Conservation (phyloP, 2,113 vertebrate species). For the Pangasianodon hypophthalmus region DNA sequence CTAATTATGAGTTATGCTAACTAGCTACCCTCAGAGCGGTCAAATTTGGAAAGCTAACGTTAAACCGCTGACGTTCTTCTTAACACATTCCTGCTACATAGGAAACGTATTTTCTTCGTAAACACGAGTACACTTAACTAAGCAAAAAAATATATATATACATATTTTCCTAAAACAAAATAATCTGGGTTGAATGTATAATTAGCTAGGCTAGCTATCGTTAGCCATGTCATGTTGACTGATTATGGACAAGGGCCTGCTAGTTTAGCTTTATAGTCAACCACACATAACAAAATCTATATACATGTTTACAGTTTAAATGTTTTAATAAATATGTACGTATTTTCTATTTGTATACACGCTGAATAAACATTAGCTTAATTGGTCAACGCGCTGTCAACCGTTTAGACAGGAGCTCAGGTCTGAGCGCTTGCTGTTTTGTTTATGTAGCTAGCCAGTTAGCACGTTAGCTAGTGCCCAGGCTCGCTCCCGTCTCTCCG, state of each 20-base stretch:
- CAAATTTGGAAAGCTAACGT: neutral
- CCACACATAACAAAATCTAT: conserved; percentile 16
- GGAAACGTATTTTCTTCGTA: neutral
- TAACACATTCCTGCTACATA: neutral
- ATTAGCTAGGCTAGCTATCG: neutral
- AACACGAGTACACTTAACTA: neutral
- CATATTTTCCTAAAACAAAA: neutral
- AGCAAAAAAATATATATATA: too few relatives aligned
- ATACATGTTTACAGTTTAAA: neutral
- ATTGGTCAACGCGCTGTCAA: neutral
- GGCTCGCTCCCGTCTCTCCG: conserved; percentile 50
- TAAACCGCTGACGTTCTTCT: neutral
- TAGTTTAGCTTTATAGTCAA: conserved; percentile 36
- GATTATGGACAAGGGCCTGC: conserved; percentile 1
- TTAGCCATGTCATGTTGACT: conserved; percentile 21
- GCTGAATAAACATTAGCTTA: neutral
- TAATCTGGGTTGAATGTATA: too few relatives aligned
- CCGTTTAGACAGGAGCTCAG: neutral
- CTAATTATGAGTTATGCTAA: neutral
- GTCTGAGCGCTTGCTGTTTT: conserved; percentile 59
- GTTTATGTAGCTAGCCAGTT: conserved; percentile 73
- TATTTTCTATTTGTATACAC: too few relatives aligned
- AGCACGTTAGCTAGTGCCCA: conserved; percentile 61
- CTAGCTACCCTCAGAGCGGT: neutral
- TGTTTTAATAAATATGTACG: neutral